phyloP scores from a whole-genome alignment of 2,797 vertebrate species.

The Acestrorhynchus altus region DNA sequence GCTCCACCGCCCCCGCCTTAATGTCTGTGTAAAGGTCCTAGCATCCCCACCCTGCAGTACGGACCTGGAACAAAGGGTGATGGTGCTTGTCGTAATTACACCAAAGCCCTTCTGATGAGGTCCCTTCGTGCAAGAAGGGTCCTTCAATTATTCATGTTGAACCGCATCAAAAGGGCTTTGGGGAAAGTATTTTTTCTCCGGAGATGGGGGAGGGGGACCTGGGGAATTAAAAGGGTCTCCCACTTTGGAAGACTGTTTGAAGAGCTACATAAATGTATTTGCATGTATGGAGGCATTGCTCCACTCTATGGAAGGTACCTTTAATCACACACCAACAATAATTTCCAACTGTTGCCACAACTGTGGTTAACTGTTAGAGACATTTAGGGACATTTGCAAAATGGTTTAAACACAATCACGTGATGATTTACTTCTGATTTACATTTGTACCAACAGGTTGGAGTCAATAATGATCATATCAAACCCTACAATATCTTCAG shows the following conservation, averaged over 20 bases:
- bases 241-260: conserved; percentile 54
- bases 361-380: neutral
- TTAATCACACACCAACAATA: too few relatives aligned
- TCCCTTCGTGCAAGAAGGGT: conserved; percentile 64
- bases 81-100: conserved; percentile 72
- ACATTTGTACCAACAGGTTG: too few relatives aligned
- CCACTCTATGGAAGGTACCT: neutral
- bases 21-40: conserved; percentile 62
- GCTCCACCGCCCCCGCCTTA: conserved; percentile 59
- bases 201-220: neutral
- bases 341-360: neutral
- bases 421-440: neutral
- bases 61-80: conserved; percentile 68
- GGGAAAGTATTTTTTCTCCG: conserved; percentile 49
- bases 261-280: conserved; percentile 49
- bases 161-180: conserved; percentile 65
- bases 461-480: too few relatives aligned
- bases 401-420: neutral
- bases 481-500: too few relatives aligned
- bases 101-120: conserved; percentile 68
- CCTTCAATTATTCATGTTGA: conserved; percentile 73
- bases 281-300: conserved; percentile 18
- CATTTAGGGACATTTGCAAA: neutral
- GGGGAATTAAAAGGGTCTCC: conserved; percentile 10
- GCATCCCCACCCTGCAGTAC: conserved; percentile 41